phyloP scores from a whole-genome alignment of 2,888 invertebrate genomes.

The Drosophila ezoana region DNA sequence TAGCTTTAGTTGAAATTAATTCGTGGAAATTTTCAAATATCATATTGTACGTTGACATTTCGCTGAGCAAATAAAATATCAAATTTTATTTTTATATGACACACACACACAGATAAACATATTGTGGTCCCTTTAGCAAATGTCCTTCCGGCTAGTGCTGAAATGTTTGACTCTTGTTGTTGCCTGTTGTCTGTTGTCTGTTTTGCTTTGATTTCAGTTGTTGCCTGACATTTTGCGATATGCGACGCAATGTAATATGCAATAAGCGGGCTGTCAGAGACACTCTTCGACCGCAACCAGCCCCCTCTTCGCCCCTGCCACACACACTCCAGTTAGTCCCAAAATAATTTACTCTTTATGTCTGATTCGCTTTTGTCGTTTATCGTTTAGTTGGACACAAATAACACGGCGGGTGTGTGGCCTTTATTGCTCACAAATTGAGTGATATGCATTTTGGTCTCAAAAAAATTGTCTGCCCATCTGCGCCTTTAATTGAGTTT shows the following conservation, averaged over 20 bases:
- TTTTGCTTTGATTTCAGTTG: conserved; percentile 52
- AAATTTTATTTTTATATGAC: conserved; percentile 25
- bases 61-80: conserved; percentile 10
- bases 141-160: conserved; percentile 59
- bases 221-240: conserved; percentile 44
- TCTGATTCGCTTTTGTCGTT: conserved; percentile 2
- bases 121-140: conserved; percentile 19
- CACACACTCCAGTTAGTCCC: neutral
- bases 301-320: neutral
- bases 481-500: conserved; percentile 16
- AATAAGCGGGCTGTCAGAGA: conserved; percentile 74
- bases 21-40: neutral
- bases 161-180: conserved; percentile 18
- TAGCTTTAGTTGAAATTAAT: neutral
- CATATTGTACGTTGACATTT: conserved; percentile 19
- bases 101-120: neutral
- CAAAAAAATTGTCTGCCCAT: conserved; percentile 7
- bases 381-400: conserved; percentile 17
- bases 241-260: conserved; percentile 68
- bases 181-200: conserved; percentile 33
- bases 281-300: conserved; percentile 32
- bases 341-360: conserved; percentile 9
- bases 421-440: conserved; percentile 26
- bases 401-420: conserved; percentile 1
- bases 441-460: neutral